These are phyloP conservation scores for Neodiprion virginianus DNA, from an alignment of 1,140 invertebrate genomes.

Conservation along the genomic window DNA sequence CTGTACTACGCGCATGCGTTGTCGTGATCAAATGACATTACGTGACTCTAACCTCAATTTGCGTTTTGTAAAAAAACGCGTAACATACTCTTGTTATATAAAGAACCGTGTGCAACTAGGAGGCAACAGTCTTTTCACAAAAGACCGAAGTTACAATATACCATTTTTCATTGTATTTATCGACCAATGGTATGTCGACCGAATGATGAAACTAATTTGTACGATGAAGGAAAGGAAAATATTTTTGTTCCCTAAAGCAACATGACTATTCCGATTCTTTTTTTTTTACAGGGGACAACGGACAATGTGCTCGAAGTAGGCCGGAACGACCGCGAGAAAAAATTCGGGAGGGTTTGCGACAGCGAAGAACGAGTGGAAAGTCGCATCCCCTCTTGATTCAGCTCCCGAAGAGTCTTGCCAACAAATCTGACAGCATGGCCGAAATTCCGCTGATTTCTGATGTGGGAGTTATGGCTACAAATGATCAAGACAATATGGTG, in stretches of 20 bases:
- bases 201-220: too few relatives aligned
- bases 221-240: neutral
- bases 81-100: too few relatives aligned
- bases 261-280: neutral
- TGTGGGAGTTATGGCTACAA: neutral
- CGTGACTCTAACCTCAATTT: too few relatives aligned
- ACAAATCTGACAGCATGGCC: constrained; percentile 32
- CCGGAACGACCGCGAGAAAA: constrained; percentile 30
- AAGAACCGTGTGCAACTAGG: too few relatives aligned
- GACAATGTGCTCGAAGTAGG: neutral
- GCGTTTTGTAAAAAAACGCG: too few relatives aligned
- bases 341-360: constrained; percentile 23
- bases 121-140: too few relatives aligned
- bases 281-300: constrained; percentile 16
- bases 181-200: too few relatives aligned
- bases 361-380: constrained; percentile 28
- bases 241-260: neutral
- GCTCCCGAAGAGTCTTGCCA: neutral
- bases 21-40: too few relatives aligned
- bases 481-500: constrained; percentile 33
- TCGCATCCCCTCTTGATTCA: constrained; percentile 23
- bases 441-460: constrained; percentile 32
- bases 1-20: too few relatives aligned
- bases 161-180: too few relatives aligned
- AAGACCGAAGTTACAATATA: too few relatives aligned